Percentiles rank a stretch among this genome's conserved stretches.
These are phyloP conservation scores for Ostrea denselamellosa DNA, from an alignment of 1,140 invertebrate species.

Conservation along the genomic window DNA sequence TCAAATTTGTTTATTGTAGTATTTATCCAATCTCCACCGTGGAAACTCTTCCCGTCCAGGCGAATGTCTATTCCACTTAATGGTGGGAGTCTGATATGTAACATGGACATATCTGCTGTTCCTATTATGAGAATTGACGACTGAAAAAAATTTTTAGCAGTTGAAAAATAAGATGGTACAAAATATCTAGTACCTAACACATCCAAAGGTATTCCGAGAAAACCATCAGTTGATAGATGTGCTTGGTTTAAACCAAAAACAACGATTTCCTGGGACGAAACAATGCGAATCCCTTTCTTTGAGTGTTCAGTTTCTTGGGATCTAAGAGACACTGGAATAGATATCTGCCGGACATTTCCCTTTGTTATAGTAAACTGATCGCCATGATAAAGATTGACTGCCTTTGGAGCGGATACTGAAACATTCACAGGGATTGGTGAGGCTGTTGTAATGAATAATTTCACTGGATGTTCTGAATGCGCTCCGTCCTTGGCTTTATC, in stretches of 20 bases:
- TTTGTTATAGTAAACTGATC: conserved; percentile 42
- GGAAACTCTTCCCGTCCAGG: conserved; percentile 55
- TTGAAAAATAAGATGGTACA: conserved; percentile 58
- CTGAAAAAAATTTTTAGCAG: conserved; percentile 27
- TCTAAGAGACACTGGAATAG: conserved; percentile 47
- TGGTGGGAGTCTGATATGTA: conserved; percentile 45
- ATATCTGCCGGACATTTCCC: conserved; percentile 48
- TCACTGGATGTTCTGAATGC: not conserved
- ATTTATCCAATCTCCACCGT: conserved; percentile 47
- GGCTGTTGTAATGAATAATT: conserved; percentile 63
- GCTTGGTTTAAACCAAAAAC: conserved; percentile 64
- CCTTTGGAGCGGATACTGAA: conserved; percentile 54
- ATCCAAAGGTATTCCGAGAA: conserved; percentile 67
- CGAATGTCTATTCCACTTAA: conserved; percentile 39
- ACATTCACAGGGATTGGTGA: conserved; percentile 54
- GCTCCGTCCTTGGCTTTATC: conserved; percentile 16
- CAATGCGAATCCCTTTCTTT: conserved; percentile 56
- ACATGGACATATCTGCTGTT: conserved; percentile 46
- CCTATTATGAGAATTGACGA: conserved; percentile 56
- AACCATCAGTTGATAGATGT: conserved; percentile 63
- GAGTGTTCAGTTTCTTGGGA: not conserved
- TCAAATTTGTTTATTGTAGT: conserved; percentile 59
- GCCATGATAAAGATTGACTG: conserved; percentile 3
- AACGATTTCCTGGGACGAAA: conserved; percentile 58
- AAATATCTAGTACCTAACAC: conserved; percentile 69